Conservation (phyloP, 2,113 vertebrate species). For the Motacilla alba region DNA sequence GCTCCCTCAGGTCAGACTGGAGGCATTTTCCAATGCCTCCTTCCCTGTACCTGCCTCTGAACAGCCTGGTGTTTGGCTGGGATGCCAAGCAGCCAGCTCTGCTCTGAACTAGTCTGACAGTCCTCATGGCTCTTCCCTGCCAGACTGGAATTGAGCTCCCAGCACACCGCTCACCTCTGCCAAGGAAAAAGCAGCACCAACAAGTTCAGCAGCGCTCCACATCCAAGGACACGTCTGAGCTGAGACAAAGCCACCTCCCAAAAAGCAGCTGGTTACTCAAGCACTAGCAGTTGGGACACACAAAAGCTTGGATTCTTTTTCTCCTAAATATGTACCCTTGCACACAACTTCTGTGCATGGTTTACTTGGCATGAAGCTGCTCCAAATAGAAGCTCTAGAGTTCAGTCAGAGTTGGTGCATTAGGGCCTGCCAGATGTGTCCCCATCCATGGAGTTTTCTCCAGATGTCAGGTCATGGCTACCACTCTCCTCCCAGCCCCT, state of each 20-base stretch:
- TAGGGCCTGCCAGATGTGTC: neutral
- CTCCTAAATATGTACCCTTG: neutral
- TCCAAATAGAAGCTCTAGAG: neutral
- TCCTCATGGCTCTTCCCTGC: neutral
- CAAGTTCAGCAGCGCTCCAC: neutral
- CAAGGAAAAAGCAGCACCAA: neutral
- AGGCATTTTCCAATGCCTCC: neutral
- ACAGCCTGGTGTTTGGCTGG: neutral
- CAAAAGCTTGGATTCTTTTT: neutral
- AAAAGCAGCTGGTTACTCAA: neutral
- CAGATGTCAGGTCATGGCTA: neutral
- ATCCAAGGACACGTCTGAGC: neutral
- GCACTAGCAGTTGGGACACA: neutral
- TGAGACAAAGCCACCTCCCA: neutral
- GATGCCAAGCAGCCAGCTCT: neutral
- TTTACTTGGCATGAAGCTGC: neutral
- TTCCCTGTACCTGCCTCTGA: neutral
- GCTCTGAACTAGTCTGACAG: neutral
- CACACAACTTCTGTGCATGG: neutral
- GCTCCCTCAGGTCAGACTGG: accelerated
- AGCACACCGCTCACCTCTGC: neutral
- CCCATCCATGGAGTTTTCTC: neutral
- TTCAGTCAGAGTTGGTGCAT: neutral
- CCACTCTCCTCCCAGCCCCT: neutral
- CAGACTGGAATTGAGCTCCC: neutral